Conservation (phyloP, 2,888 invertebrate species). For the Lycia hirtaria region DNA sequence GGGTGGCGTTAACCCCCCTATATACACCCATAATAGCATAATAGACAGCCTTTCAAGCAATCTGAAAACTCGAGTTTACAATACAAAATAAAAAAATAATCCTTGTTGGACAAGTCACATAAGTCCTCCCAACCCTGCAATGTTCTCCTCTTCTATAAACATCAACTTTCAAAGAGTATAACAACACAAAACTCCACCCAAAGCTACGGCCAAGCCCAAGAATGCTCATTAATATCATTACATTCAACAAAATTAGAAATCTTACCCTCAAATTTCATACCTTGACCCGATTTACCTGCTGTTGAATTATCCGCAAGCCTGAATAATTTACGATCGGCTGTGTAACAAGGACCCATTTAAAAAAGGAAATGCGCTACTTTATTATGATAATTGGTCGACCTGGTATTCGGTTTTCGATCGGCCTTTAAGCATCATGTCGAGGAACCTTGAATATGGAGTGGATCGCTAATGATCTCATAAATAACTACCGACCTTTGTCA, state of each 20-base stretch:
- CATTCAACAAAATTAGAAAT: constrained; percentile 11
- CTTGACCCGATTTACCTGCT: constrained; percentile 31
- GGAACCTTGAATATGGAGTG: constrained; percentile 56
- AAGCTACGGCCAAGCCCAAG: no score
- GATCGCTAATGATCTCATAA: constrained; percentile 60
- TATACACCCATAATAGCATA: no score
- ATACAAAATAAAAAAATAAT: no score
- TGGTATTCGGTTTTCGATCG: constrained; percentile 55
- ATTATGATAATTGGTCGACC: constrained; percentile 61
- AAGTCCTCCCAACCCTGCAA: no score
- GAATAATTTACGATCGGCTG: constrained; percentile 55
- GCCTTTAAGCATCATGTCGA: constrained; percentile 54
- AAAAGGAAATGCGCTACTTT: constrained; percentile 58
- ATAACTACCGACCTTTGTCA: constrained; percentile 46
- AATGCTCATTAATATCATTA: neutral
- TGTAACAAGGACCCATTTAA: constrained; percentile 53
- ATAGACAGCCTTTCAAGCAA: no score
- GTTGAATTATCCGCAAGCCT: constrained; percentile 36
- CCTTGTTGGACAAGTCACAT: no score
- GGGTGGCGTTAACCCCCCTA: no score
- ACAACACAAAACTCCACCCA: no score
- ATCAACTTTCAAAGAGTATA: no score
- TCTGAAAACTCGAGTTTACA: no score
- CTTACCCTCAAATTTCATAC: constrained; percentile 22
- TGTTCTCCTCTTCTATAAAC: no score